These are phyloP conservation scores for Drosophila gunungcola DNA, from an alignment of 1,140 invertebrate species.

Conservation along the genomic window DNA sequence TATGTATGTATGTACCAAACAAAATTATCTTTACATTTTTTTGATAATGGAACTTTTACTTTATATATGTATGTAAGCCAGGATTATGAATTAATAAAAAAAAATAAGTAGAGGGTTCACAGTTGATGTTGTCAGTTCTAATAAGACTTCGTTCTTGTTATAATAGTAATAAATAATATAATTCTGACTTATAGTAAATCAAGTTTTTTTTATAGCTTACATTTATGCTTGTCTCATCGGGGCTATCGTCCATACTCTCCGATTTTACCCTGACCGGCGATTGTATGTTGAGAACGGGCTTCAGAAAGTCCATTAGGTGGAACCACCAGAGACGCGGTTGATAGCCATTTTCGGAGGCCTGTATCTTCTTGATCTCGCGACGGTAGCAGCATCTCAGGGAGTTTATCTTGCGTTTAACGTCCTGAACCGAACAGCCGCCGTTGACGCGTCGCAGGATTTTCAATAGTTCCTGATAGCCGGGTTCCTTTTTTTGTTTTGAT, in stretches of 20 bases:
- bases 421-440: constrained; percentile 39
- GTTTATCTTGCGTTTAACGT: constrained; percentile 70
- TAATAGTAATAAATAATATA: no score
- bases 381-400: constrained; percentile 66
- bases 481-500: constrained; percentile 61
- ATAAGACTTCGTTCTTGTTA: no score
- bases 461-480: constrained; percentile 59
- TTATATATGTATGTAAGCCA: no score
- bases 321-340: constrained; percentile 71
- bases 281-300: constrained; percentile 56
- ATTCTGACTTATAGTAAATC: no score
- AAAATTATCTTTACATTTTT: no score
- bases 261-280: constrained; percentile 28
- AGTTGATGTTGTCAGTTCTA: no score
- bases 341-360: constrained; percentile 39
- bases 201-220: constrained; percentile 15
- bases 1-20: no score
- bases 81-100: no score
- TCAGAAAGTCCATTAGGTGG: constrained; percentile 62
- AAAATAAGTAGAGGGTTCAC: no score
- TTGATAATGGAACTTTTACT: no score
- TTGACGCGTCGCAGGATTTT: constrained; percentile 61
- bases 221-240: constrained; percentile 53
- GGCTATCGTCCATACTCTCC: constrained; percentile 49
- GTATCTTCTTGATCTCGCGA: constrained; percentile 57